These are phyloP conservation scores for Molossus alvarezi DNA, from an alignment of 2,797 vertebrate genomes.

Conservation along the genomic window DNA sequence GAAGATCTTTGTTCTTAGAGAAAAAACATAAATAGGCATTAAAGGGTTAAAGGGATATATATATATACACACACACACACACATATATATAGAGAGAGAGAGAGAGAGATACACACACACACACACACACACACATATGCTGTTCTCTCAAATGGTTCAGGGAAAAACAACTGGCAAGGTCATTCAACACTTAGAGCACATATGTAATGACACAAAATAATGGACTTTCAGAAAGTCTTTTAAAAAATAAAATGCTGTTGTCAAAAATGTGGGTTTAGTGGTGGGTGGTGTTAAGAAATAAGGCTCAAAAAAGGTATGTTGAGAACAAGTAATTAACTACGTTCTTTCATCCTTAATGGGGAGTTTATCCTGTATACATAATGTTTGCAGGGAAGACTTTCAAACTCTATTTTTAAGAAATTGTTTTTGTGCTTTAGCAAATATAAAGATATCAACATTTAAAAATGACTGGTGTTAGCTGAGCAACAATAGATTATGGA, in stretches of 20 bases:
- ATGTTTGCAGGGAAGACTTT: neutral
- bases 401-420: neutral
- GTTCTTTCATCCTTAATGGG: neutral
- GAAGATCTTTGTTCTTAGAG: neutral
- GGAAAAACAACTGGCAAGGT: neutral
- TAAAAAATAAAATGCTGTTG: neutral
- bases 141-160: neutral
- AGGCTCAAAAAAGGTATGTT: neutral
- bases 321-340: neutral
- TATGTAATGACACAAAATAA: neutral
- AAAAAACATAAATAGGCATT: neutral
- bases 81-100: too few species aligned
- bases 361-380: neutral
- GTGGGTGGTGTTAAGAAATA: neutral
- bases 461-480: neutral
- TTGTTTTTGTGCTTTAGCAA: constrained; percentile 13
- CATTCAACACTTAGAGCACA: neutral
- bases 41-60: neutral
- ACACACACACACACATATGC: too few species aligned
- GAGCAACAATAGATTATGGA: neutral
- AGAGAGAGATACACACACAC: too few species aligned
- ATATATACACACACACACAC: neutral
- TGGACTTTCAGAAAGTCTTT: neutral
- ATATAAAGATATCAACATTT: neutral
- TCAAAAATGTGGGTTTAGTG: neutral